These are phyloP conservation scores for Dasysyrphus albostriatus DNA, from an alignment of 2,888 invertebrate species.

Conservation along the genomic window DNA sequence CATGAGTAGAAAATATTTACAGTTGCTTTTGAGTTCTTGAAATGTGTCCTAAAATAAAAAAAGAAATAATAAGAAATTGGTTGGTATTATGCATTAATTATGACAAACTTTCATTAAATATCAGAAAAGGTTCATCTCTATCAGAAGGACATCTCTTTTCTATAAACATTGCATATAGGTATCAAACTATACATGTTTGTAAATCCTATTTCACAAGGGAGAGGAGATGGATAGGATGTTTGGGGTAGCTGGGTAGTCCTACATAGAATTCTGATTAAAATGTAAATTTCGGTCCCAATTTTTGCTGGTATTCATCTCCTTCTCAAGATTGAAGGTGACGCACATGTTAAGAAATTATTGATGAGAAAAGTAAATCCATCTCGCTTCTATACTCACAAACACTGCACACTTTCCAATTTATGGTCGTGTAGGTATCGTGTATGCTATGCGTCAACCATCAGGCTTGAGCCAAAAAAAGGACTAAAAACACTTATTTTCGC, in stretches of 20 bases:
- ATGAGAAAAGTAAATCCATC: constrained; percentile 41
- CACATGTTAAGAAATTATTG: constrained; percentile 42
- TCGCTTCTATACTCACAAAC: not conserved
- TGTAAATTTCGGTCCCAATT: constrained; percentile 36
- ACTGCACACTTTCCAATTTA: constrained; percentile 9
- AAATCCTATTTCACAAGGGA: not conserved
- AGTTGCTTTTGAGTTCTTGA: too few relatives aligned
- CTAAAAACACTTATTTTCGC: not conserved
- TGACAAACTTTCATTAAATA: constrained; percentile 43
- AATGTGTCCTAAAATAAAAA: constrained; percentile 1
- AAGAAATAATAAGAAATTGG: not conserved
- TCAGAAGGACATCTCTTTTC: not conserved
- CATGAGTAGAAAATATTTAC: too few relatives aligned
- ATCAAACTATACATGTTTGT: not conserved
- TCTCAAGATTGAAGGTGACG: constrained; percentile 15
- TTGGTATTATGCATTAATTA: constrained; percentile 26
- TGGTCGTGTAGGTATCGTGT: not conserved
- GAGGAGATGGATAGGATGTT: not conserved
- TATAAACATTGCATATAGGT: not conserved
- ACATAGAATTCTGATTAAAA: constrained; percentile 33
- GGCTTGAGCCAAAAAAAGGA: constrained; percentile 1
- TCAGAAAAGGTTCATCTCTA: not conserved
- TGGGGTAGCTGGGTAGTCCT: constrained; percentile 3
- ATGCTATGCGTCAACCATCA: not conserved
- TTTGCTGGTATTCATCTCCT: not conserved